Evolutionary conservation across 2,113 vertebrate genomes (phyloP).

Genomic region (Tachuris rubrigastra): DNA sequence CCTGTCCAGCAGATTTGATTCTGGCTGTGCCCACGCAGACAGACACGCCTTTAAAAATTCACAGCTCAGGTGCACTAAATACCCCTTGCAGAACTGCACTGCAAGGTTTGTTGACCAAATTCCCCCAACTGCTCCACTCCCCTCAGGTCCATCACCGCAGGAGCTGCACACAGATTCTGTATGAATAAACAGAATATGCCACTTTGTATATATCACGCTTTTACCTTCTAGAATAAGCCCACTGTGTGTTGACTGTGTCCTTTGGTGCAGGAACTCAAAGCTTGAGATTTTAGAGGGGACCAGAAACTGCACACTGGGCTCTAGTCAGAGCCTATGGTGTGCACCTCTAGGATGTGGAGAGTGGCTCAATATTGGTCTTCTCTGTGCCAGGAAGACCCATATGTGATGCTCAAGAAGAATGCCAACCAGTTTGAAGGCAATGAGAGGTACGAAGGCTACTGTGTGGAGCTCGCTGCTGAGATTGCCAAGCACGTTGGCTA

Average conservation of each 20-base stretch:
- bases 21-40: not conserved
- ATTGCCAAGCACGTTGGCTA: slow-evolving; percentile 97
- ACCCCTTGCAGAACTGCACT: not conserved
- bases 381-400: slow-evolving; percentile 89
- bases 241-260: not conserved
- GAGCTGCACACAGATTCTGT: not conserved
- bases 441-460: slow-evolving; percentile 95
- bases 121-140: not conserved
- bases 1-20: not conserved
- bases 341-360: not conserved
- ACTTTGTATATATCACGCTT: not conserved
- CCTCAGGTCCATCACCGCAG: not conserved
- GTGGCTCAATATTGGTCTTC: not conserved
- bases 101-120: not conserved
- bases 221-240: not conserved
- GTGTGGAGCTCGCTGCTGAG: slow-evolving; percentile 94
- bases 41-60: not conserved
- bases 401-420: slow-evolving; percentile 98
- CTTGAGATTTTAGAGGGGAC: not conserved
- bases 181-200: not conserved
- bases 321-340: not conserved
- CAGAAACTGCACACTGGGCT: not conserved
- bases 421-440: slow-evolving; percentile 92
- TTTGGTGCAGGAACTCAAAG: not conserved
- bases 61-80: not conserved